phyloP scores from a whole-genome alignment of 1,140 invertebrate species.

The Zaprionus davidi region DNA sequence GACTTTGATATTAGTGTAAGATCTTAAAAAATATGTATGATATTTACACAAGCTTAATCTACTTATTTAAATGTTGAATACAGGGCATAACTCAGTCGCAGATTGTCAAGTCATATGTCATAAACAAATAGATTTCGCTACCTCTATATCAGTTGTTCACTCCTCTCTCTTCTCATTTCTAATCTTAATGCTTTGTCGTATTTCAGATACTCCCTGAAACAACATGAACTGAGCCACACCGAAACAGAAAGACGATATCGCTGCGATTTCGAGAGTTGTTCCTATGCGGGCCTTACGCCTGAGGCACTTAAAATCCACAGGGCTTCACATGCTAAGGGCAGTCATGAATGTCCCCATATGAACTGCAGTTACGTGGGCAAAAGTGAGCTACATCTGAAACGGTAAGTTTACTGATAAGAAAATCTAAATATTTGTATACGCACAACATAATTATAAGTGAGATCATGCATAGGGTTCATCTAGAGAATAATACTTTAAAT shows the following conservation, averaged over 20 bases:
- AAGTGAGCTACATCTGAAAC: conserved; percentile 64
- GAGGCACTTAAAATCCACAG: conserved; percentile 61
- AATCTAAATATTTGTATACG: not conserved
- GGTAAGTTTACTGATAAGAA: conserved; percentile 48
- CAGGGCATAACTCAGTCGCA: not conserved
- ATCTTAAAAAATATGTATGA: not conserved
- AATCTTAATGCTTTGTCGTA: conserved; percentile 10
- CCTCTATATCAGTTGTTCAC: not conserved
- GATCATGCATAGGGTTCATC: too few species aligned
- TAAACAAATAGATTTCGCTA: conserved; percentile 10
- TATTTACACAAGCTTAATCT: not conserved
- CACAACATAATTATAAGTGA: too few species aligned
- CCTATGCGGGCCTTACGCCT: conserved; percentile 51
- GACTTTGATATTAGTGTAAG: not conserved
- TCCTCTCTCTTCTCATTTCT: not conserved
- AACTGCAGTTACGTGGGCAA: conserved; percentile 76
- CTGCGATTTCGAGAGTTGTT: conserved; percentile 55
- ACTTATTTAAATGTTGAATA: not conserved
- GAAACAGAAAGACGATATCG: conserved; percentile 22
- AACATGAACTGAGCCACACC: conserved; percentile 54
- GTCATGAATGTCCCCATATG: conserved; percentile 52
- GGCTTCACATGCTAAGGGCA: conserved; percentile 64
- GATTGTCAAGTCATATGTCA: conserved; percentile 22
- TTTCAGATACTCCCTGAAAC: conserved; percentile 62
- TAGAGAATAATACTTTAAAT: too few species aligned